These are phyloP conservation scores for Perca fluviatilis DNA, from an alignment of 2,113 vertebrate genomes.

Conservation along the genomic window DNA sequence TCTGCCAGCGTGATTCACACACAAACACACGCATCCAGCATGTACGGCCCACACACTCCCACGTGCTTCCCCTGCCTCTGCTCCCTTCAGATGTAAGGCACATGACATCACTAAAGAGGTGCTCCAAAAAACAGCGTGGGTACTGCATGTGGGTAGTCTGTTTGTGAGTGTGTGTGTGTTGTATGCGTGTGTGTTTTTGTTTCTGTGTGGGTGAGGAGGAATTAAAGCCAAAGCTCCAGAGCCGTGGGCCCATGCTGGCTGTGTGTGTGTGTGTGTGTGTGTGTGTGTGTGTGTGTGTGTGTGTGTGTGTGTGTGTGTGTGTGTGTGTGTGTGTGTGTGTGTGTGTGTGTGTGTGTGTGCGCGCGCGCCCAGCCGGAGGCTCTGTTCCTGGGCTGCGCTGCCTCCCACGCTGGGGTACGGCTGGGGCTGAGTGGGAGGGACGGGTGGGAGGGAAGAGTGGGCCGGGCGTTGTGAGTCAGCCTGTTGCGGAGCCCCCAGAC, in stretches of 20 bases:
- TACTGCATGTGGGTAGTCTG: slow-evolving; percentile 63
- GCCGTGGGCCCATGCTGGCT: slow-evolving; percentile 67
- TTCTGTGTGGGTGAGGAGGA: slow-evolving; percentile 72
- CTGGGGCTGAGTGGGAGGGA: slow-evolving; percentile 77
- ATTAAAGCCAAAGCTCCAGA: slow-evolving; percentile 74
- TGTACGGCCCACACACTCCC: slow-evolving; percentile 73
- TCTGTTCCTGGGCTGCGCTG: slow-evolving; percentile 75
- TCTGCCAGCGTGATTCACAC: slow-evolving; percentile 42
- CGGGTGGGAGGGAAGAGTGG: slow-evolving; percentile 49
- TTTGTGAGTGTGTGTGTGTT: slow-evolving; percentile 43
- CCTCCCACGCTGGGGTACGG: slow-evolving; percentile 79
- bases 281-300: slow-evolving; percentile 37
- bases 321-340: slow-evolving; percentile 38
- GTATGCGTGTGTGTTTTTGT: slow-evolving; percentile 29
- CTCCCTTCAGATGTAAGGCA: slow-evolving; percentile 72
- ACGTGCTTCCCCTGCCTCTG: slow-evolving; percentile 70
- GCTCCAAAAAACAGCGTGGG: slow-evolving; percentile 71
- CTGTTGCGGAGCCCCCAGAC: slow-evolving; percentile 68
- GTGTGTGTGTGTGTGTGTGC: slow-evolving; percentile 36
- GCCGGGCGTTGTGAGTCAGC: slow-evolving; percentile 73
- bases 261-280: slow-evolving; percentile 39
- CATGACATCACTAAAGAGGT: slow-evolving; percentile 82
- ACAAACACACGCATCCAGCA: slow-evolving; percentile 37
- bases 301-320: slow-evolving; percentile 44
- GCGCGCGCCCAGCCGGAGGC: slow-evolving; percentile 76